These are phyloP conservation scores for Zonotrichia leucophrys DNA, from an alignment of 2,113 vertebrate genomes.

Conservation along the genomic window DNA sequence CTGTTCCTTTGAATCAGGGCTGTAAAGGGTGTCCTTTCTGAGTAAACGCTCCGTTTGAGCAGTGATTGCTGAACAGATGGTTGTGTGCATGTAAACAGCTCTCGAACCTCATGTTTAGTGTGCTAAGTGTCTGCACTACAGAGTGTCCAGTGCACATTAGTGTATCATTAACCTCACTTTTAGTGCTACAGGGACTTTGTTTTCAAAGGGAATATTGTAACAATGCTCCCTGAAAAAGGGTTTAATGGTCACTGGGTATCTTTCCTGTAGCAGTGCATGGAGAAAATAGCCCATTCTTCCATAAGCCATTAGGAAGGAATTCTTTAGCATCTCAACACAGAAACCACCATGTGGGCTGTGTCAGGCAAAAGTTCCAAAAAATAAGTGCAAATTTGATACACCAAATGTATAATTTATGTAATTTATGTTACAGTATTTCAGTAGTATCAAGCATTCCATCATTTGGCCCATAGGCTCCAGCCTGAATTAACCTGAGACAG, in stretches of 20 bases:
- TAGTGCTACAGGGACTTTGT: not conserved
- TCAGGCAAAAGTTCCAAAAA: not conserved
- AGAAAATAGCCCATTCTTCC: not conserved
- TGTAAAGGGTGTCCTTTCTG: not conserved
- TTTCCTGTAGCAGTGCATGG: not conserved
- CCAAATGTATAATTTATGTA: not conserved
- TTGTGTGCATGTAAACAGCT: not conserved
- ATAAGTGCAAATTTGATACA: not conserved
- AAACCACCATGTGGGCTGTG: not conserved
- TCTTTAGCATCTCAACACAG: not conserved
- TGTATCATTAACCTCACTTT: not conserved
- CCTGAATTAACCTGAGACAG: not conserved
- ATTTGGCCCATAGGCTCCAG: not conserved
- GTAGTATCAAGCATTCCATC: not conserved
- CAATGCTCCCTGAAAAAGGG: not conserved
- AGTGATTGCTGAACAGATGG: not conserved
- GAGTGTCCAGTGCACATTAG: not conserved
- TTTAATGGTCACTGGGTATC: fast-evolving
- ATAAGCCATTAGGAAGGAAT: not conserved
- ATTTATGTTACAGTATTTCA: not conserved
- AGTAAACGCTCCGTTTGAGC: not conserved
- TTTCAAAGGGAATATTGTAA: not conserved
- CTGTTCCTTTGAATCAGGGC: not conserved
- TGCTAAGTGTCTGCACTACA: not conserved
- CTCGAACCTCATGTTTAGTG: not conserved